Evolutionary conservation across 2,888 invertebrate species (phyloP).

Genomic region (Chaitophorus viminalis): DNA sequence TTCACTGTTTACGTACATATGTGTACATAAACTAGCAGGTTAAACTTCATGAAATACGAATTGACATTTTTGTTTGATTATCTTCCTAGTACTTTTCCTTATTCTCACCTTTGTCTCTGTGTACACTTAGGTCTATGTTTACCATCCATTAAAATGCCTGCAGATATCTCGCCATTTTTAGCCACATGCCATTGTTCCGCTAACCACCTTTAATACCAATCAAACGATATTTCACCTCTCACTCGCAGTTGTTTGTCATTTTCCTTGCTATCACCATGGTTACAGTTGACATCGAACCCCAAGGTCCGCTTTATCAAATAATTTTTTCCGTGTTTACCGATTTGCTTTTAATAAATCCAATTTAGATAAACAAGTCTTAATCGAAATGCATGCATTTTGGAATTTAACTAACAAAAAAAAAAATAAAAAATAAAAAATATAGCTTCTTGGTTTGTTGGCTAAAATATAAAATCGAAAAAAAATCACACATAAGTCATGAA

Average conservation of each 20-base stretch:
- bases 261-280: background rate
- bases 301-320: background rate
- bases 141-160: background rate
- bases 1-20: background rate
- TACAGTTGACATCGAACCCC: background rate
- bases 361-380: background rate
- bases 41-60: background rate
- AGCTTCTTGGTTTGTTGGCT: too few relatives aligned
- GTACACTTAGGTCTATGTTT: background rate
- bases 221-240: background rate
- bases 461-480: too few relatives aligned
- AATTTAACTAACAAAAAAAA: too few relatives aligned
- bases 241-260: background rate
- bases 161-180: background rate
- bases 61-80: background rate
- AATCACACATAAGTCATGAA: too few relatives aligned
- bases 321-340: background rate
- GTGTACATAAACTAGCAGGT: background rate
- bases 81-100: background rate
- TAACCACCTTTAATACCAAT: background rate
- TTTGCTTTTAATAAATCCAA: background rate
- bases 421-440: too few relatives aligned
- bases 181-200: background rate
- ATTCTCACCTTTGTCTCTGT: background rate
- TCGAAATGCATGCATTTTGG: too few relatives aligned